Evolutionary conservation across 2,888 invertebrate genomes (phyloP).

Genomic region (Hyposoter didymator): DNA sequence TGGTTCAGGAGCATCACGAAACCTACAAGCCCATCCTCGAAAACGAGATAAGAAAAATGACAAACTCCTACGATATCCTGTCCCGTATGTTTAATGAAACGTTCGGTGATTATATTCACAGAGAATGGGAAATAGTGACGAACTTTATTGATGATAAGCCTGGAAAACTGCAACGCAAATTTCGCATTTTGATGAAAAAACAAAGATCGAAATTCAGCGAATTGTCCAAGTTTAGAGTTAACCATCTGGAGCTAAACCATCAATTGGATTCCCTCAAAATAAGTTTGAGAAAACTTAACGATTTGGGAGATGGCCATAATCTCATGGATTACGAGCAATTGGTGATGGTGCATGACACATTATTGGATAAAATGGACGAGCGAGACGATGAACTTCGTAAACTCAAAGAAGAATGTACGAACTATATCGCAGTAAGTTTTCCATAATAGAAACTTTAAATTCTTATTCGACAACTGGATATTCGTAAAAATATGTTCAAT

Average conservation of each 20-base stretch:
- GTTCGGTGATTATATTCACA: conserved; percentile 53
- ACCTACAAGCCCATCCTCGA: conserved; percentile 24
- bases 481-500: neutral
- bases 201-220: conserved; percentile 57
- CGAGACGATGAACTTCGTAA: conserved; percentile 65
- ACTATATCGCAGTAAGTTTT: conserved; percentile 63
- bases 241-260: conserved; percentile 62
- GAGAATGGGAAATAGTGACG: conserved; percentile 60
- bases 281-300: conserved; percentile 54
- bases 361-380: conserved; percentile 70
- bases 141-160: conserved; percentile 26
- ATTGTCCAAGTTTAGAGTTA: conserved; percentile 63
- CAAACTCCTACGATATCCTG: conserved; percentile 41
- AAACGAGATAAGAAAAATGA: conserved; percentile 29
- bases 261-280: conserved; percentile 43
- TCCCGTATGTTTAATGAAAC: conserved; percentile 43
- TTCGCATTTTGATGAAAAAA: conserved; percentile 53
- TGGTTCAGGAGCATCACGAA: conserved; percentile 44
- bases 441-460: neutral
- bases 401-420: conserved; percentile 59
- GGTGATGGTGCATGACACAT: conserved; percentile 51
- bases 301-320: conserved; percentile 68
- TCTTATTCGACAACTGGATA: neutral
- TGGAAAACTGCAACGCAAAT: conserved; percentile 16
- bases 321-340: conserved; percentile 71